These are phyloP conservation scores for Drosophila tsacasi DNA, from an alignment of 1,140 invertebrate genomes.

Conservation along the genomic window DNA sequence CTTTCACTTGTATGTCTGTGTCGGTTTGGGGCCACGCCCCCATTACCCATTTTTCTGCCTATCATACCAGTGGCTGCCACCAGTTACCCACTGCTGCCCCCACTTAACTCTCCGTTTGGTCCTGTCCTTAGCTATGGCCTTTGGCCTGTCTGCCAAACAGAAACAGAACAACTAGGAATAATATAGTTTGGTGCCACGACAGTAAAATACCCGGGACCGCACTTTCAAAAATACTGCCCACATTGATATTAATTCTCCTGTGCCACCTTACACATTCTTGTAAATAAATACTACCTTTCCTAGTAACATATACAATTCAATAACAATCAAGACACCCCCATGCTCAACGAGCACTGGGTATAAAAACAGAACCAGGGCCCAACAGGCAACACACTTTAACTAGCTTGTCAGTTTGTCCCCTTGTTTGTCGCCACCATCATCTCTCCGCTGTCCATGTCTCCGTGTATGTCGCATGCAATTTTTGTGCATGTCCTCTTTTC, in stretches of 20 bases:
- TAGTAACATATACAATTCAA: no score
- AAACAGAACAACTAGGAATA: slow-evolving; percentile 20
- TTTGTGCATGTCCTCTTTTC: slow-evolving; percentile 72
- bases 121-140: slow-evolving; percentile 42
- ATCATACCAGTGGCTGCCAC: slow-evolving; percentile 16
- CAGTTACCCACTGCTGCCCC: slow-evolving; percentile 9
- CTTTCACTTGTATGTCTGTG: slow-evolving; percentile 77
- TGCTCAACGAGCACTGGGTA: not conserved
- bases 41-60: slow-evolving; percentile 44
- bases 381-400: slow-evolving; percentile 61
- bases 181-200: not conserved
- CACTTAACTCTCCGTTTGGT: slow-evolving; percentile 47
- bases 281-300: no score
- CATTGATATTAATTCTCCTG: no score
- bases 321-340: not conserved
- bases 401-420: slow-evolving; percentile 73
- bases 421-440: slow-evolving; percentile 39
- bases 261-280: no score
- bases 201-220: no score
- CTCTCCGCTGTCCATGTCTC: not conserved
- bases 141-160: slow-evolving; percentile 60
- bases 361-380: slow-evolving; percentile 7
- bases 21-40: slow-evolving; percentile 74
- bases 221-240: not conserved
- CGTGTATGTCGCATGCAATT: slow-evolving; percentile 60